Evolutionary conservation across 2,113 vertebrate species (phyloP).

Genomic region (Neomonachus schauinslandi): DNA sequence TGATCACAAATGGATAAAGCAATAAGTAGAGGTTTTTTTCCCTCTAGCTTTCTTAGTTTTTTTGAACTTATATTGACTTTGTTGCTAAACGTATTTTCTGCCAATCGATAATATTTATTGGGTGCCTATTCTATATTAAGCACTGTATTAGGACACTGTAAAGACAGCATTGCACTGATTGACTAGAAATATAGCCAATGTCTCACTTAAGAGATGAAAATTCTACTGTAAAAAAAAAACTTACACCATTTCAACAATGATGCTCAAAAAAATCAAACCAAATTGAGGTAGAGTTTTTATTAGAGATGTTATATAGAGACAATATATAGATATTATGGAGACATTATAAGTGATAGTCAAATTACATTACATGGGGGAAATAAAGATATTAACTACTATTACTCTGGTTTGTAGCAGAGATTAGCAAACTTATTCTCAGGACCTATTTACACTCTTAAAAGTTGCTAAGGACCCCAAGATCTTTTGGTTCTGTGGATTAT

Average conservation of each 20-base stretch:
- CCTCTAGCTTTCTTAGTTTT: not conserved
- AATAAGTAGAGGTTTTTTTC: not conserved
- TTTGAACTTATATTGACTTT: constrained; percentile 46
- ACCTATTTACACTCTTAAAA: not conserved
- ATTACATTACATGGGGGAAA: not conserved
- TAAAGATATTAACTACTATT: constrained; percentile 31
- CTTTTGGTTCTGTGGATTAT: not conserved
- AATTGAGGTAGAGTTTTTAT: not conserved
- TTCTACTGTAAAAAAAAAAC: not conserved
- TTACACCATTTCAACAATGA: constrained; percentile 6
- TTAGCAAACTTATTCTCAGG: not conserved
- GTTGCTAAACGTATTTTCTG: constrained; percentile 61
- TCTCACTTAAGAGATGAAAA: constrained; percentile 42
- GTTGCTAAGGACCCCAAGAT: not conserved
- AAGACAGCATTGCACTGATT: constrained; percentile 45
- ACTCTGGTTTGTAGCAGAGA: not conserved
- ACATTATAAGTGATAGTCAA: not conserved
- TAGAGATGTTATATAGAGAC: not conserved
- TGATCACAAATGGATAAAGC: constrained; percentile 18
- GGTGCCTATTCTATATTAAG: constrained; percentile 50
- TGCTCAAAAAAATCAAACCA: constrained; percentile 16
- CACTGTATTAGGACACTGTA: not conserved
- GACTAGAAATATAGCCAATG: constrained; percentile 38
- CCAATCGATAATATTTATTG: constrained; percentile 49
- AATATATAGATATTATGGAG: too few species aligned